These are phyloP conservation scores for Mixornis gularis DNA, from an alignment of 2,113 vertebrate species.

Conservation along the genomic window DNA sequence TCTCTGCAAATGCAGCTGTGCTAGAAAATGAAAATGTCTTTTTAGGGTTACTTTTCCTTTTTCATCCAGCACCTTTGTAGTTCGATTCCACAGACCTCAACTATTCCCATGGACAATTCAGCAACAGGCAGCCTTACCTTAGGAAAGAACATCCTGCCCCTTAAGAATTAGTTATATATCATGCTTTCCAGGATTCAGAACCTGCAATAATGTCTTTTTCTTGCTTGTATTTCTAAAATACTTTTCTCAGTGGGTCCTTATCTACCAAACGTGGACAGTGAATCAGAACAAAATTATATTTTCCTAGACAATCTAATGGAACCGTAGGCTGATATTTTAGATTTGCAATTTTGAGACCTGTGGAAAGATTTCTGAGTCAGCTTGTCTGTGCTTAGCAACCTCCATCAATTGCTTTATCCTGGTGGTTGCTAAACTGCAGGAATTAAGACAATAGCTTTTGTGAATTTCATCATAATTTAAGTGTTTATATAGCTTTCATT, in stretches of 20 bases:
- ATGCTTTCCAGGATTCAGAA: neutral
- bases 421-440: neutral
- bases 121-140: neutral
- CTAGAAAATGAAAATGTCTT: neutral
- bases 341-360: neutral
- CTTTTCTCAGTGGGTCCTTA: neutral
- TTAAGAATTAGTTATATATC: neutral
- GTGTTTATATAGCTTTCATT: neutral
- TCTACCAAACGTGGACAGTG: neutral
- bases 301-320: neutral
- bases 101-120: neutral
- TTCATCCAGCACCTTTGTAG: neutral
- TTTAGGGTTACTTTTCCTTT: neutral
- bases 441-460: neutral
- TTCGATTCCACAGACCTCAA: neutral
- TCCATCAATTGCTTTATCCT: neutral
- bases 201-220: neutral
- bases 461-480: neutral
- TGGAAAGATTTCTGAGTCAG: slow-evolving; percentile 10
- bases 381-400: neutral
- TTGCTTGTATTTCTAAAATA: neutral
- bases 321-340: neutral
- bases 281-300: slow-evolving; percentile 8
- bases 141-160: neutral
- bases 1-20: neutral